Percentiles rank a stretch among this genome's conserved stretches.
phyloP scores from a whole-genome alignment of 2,797 vertebrate genomes.

The Poecilia wingei region DNA sequence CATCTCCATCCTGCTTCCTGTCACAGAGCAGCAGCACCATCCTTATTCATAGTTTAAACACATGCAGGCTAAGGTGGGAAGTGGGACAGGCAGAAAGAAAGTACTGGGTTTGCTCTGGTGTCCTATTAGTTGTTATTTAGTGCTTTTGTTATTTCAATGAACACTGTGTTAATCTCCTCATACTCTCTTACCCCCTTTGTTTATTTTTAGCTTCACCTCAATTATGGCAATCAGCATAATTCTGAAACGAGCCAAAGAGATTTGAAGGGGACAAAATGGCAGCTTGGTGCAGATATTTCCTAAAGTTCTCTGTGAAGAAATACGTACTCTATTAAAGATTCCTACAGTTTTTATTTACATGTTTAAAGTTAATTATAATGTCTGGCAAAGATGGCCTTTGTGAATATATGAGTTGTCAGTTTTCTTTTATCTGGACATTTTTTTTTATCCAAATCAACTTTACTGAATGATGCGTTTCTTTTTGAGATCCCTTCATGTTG shows the following conservation, averaged over 20 bases:
- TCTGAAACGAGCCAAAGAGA: neutral
- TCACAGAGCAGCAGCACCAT: constrained; percentile 16
- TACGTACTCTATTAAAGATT: neutral
- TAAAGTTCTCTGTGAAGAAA: neutral
- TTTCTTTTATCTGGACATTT: neutral
- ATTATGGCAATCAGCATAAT: neutral
- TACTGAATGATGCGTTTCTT: neutral
- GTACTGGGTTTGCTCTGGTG: constrained; percentile 15
- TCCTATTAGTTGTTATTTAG: neutral
- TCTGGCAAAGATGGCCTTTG: neutral
- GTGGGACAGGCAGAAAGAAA: constrained; percentile 50
- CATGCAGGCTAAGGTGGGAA: constrained; percentile 64
- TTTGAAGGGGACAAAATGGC: neutral
- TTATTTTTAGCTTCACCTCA: neutral
- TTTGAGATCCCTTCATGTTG: neutral
- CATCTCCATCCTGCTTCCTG: constrained; percentile 19
- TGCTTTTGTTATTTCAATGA: constrained; percentile 43
- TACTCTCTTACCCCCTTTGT: constrained; percentile 4
- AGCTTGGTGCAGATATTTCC: neutral
- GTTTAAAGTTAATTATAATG: neutral
- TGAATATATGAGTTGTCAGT: neutral
- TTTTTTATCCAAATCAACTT: neutral
- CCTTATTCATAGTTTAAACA: constrained; percentile 38
- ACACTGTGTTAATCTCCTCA: constrained; percentile 24
- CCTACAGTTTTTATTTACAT: neutral